Evolutionary conservation across 2,113 vertebrate genomes (phyloP), one percentile per base, ranked within the genome.

Genomic region (Synodontis membranacea): DNA sequence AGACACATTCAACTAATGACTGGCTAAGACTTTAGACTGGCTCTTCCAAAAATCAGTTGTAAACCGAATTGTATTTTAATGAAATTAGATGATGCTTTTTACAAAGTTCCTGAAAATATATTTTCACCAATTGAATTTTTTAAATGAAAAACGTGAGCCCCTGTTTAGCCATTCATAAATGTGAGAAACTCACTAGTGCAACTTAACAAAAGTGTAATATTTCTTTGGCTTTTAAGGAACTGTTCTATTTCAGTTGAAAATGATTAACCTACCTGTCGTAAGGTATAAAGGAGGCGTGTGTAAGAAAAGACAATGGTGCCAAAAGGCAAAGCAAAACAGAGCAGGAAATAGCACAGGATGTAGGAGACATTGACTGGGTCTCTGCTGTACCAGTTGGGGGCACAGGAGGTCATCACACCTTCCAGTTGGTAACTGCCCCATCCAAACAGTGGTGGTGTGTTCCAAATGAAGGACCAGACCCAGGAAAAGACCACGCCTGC

Each of bases 381-480:
- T 58, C 92, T 90, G 88, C 90, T 95, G 83, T 94, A 90, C 94
- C 95, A 96, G 76, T 94, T 92, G 0, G 94, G 94, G 11, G 93
- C 93, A 12, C 95, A 96, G 85, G 95, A 95, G 12, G 90, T 94
- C 88, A 87, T 88, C 34, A 95, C 81, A 0, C 94, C 93, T 85
- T 96, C 94, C 78, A 95, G 93, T 68, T 94, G 92, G 82, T 90
- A 96, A 66, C 94, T 94, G 44, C 95, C 95, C 95, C 95, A 96
- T 15, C 95, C 94, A 58, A 96, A 94, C 44, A 96, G 92, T 10
- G 95, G 94, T 0, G 95, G 94, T 0, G 93, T 94, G 90, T 95
- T 96, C 94, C 95, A 95, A 75, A 96, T 84, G 39, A 96, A 94
- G 0, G 95, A 96, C 95, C 95, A 96, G 31, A 93, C 75, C 95